Evolutionary conservation across 1,140 invertebrate species (phyloP).

Genomic region (Polypedilum pembai): DNA sequence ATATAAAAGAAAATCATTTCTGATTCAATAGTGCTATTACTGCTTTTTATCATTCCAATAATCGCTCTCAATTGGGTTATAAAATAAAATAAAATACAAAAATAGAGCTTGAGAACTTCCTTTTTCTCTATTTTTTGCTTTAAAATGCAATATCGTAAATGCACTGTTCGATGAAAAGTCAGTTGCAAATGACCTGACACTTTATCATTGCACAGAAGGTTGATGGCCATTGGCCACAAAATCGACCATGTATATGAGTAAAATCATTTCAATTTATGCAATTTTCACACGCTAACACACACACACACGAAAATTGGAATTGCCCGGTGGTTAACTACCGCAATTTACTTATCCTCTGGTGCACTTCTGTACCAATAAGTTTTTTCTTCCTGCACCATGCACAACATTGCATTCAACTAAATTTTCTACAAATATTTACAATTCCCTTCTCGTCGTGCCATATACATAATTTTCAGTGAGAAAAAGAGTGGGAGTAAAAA

Average conservation of each 20-base stretch:
- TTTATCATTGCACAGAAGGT: not conserved
- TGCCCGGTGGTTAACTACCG: not conserved
- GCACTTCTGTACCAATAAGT: slow-evolving; percentile 11
- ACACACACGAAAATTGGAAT: not conserved
- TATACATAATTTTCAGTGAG: not conserved
- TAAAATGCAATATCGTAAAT: not conserved
- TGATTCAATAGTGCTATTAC: not conserved
- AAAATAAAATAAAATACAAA: not conserved
- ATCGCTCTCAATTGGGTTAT: slow-evolving; percentile 12
- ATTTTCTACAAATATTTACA: slow-evolving; percentile 19
- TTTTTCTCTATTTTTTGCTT: not conserved
- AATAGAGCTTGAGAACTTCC: no score
- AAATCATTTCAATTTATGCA: not conserved
- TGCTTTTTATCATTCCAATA: not conserved
- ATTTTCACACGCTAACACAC: not conserved
- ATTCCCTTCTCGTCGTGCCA: not conserved
- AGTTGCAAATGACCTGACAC: not conserved
- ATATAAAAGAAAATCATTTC: no score
- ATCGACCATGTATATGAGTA: not conserved
- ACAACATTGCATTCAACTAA: not conserved
- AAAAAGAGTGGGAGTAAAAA: not conserved
- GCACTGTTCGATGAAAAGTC: not conserved
- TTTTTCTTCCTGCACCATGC: not conserved
- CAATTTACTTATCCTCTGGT: not conserved
- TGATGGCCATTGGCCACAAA: not conserved